These are phyloP conservation scores for Drosophila greeni DNA, from an alignment of 2,888 invertebrate species.

Conservation along the genomic window DNA sequence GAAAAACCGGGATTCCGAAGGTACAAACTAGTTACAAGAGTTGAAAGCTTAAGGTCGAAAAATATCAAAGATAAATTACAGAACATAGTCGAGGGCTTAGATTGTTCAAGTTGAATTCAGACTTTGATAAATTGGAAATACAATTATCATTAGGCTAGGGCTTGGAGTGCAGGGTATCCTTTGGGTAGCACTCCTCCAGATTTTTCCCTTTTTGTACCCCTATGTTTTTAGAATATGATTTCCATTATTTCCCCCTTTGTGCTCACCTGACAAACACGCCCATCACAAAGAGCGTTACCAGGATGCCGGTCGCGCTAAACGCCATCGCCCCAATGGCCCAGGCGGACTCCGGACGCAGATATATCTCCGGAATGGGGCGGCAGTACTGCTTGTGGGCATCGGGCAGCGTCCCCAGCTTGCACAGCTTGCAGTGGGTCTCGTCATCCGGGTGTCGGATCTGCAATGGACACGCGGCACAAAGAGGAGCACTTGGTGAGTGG, in stretches of 20 bases:
- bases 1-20: background rate
- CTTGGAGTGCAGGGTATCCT: background rate
- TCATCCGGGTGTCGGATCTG: slow-evolving; percentile 89
- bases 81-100: background rate
- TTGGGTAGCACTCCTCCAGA: too few species aligned
- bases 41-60: too few species aligned
- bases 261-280: slow-evolving; percentile 85
- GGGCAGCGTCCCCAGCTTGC: slow-evolving; percentile 91
- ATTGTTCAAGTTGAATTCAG: background rate
- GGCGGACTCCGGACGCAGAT: slow-evolving; percentile 88
- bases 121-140: too few species aligned
- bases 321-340: slow-evolving; percentile 97
- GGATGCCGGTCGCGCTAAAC: slow-evolving; percentile 90
- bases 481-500: slow-evolving; percentile 24
- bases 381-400: slow-evolving; percentile 87
- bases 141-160: background rate
- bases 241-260: background rate
- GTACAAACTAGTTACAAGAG: slow-evolving; percentile 1
- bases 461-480: slow-evolving; percentile 35
- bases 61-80: background rate
- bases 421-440: slow-evolving; percentile 90
- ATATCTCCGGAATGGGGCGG: slow-evolving; percentile 89
- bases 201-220: too few species aligned
- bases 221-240: too few species aligned
- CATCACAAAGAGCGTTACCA: slow-evolving; percentile 88